A percentile compares a stretch with the other conserved stretches of the same genome.
These are phyloP conservation scores for Apistogramma diplotaenia DNA, from an alignment of 2,113 vertebrate genomes.

Conservation along the genomic window DNA sequence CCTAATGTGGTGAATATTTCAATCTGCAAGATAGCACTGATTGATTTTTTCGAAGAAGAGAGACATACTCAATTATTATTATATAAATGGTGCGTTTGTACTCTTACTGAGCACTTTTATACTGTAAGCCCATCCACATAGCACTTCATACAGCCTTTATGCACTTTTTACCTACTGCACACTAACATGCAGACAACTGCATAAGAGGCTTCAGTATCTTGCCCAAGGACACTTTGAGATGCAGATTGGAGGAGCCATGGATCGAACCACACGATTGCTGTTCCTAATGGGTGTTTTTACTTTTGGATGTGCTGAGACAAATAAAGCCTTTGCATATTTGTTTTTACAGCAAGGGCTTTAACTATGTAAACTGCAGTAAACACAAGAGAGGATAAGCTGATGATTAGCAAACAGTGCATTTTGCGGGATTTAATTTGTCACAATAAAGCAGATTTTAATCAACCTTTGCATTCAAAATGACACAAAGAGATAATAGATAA, in stretches of 20 bases:
- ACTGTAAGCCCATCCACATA: background rate
- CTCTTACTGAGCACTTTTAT: background rate
- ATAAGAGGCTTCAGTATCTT: background rate
- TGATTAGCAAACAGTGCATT: conserved; percentile 13
- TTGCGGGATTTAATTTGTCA: conserved; percentile 17
- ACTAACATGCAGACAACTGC: background rate
- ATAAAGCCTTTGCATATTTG: background rate
- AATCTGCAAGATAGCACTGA: background rate
- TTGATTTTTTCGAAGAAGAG: background rate
- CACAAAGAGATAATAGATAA: background rate
- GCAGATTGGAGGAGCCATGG: background rate
- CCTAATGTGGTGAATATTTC: conserved; percentile 2
- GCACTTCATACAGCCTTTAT: background rate
- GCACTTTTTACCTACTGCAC: background rate
- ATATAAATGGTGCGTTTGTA: background rate
- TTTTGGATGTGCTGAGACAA: background rate
- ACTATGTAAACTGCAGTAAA: conserved; percentile 1
- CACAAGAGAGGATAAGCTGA: background rate
- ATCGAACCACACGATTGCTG: background rate
- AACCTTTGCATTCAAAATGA: background rate
- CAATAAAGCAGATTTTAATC: background rate
- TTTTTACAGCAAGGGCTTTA: background rate
- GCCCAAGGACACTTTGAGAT: background rate
- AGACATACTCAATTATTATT: background rate
- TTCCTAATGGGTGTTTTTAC: conserved; percentile 1